Evolutionary conservation across 1,140 invertebrate genomes (phyloP).

Genomic region (Fopius arisanus): DNA sequence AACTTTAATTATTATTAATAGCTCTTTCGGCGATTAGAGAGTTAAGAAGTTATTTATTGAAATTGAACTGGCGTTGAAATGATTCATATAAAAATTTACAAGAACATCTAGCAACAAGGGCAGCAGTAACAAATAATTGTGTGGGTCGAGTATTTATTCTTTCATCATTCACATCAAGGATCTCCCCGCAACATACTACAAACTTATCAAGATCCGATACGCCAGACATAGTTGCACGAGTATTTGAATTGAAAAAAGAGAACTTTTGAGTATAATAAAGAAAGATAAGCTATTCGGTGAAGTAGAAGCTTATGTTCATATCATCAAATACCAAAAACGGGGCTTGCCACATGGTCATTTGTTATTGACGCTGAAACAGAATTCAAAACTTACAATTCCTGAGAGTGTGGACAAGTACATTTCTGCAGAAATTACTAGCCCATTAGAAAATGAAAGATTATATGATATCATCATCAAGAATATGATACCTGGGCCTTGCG

Average conservation of each 20-base stretch:
- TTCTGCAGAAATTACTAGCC: slow-evolving; percentile 65
- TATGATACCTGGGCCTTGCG: too few relatives aligned
- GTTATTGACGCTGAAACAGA: slow-evolving; percentile 33
- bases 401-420: slow-evolving; percentile 51
- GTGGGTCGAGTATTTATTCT: too few relatives aligned
- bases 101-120: slow-evolving; percentile 21
- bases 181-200: too few relatives aligned
- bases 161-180: too few relatives aligned
- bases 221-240: slow-evolving; percentile 22
- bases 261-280: neutral
- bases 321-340: slow-evolving; percentile 26
- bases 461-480: too few relatives aligned
- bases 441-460: slow-evolving; percentile 47
- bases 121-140: too few relatives aligned
- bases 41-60: too few relatives aligned
- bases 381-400: slow-evolving; percentile 23
- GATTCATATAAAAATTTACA: slow-evolving; percentile 35
- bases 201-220: too few relatives aligned
- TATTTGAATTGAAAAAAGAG: neutral
- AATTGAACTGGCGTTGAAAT: too few relatives aligned
- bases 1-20: too few relatives aligned
- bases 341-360: slow-evolving; percentile 42
- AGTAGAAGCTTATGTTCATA: too few relatives aligned
- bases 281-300: neutral
- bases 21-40: too few relatives aligned